These are phyloP conservation scores for Danionella cerebrum DNA, from an alignment of 2,113 vertebrate genomes.

Conservation along the genomic window DNA sequence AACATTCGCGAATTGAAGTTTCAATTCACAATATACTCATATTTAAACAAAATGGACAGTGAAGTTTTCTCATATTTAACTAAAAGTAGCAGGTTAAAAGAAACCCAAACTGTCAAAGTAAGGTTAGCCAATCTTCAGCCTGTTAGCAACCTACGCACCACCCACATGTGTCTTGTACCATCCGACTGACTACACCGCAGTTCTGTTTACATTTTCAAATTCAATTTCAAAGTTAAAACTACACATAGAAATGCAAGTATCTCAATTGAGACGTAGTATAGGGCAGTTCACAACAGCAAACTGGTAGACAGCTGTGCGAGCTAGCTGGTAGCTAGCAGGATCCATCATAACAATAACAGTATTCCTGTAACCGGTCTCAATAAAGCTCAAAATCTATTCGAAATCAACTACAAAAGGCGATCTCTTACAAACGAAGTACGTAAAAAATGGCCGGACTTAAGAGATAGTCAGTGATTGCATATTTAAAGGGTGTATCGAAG, in stretches of 20 bases:
- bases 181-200: not conserved
- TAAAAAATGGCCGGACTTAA: not conserved
- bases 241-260: not conserved
- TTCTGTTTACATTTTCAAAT: not conserved
- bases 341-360: constrained; percentile 52
- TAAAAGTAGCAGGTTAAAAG: not conserved
- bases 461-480: not conserved
- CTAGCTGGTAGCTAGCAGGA: constrained; percentile 21
- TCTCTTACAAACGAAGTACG: not conserved
- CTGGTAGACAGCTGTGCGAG: constrained; percentile 4
- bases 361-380: constrained; percentile 3
- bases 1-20: not conserved
- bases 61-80: no score
- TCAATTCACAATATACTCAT: no score
- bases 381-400: not conserved
- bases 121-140: not conserved
- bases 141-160: constrained; percentile 15
- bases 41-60: no score
- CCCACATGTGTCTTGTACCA: not conserved
- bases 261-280: not conserved
- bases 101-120: not conserved
- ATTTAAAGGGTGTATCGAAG: constrained; percentile 57
- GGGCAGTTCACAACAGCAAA: not conserved
- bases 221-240: not conserved
- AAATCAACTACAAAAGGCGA: not conserved